Evolutionary conservation across 2,797 vertebrate species (phyloP), one percentile per base, ranked within the genome.

Genomic region (Schizopygopsis malacanthus): DNA sequence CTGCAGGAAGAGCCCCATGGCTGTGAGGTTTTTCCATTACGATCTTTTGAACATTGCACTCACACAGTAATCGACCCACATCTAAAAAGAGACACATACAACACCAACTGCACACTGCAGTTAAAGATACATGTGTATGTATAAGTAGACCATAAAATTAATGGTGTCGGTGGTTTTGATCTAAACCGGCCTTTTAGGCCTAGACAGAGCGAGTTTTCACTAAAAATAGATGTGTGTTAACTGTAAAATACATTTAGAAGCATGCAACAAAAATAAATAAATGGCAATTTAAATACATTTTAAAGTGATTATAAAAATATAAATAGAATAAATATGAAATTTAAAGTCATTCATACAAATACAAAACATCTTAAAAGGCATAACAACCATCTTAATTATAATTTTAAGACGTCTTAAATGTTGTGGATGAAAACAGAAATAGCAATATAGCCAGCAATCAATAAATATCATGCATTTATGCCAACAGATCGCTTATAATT

Each of bases 11-110:
- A 43, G 71, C 63, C 83, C 83, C 67, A n/a, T 82, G 80, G 79
- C 82, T 79, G 59, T 75, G 67, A 70, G 79, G 82, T 87, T 54
- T 89, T 82, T 87, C 79, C 83, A 76, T 87, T 85, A 85, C 59
- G 67, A 61, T 73, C 28, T 63, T 87, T 75, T 86, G 47, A 85
- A 47, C 79, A 65, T 59, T 73, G 56, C 45, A 67, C 63, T 67
- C 41, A 45, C 79, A 85, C 41, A 79, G n/a, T 79, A 16, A 87
- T 87, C 71, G 71, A 84, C 84, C 59, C 47, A 54, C 54, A 70
- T 56, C n/a, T 61, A 83, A 25, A 67, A 10, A 43, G 1, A 43
- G 3, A 56, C 7, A 1, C 69, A 9, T 81, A 33, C 22, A 13
- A 43, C n/a, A 33, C 25, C 16, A 65, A 65, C 6, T 41, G 13